Conservation (phyloP, 2,888 invertebrate genomes). For the Eurois occulta region DNA sequence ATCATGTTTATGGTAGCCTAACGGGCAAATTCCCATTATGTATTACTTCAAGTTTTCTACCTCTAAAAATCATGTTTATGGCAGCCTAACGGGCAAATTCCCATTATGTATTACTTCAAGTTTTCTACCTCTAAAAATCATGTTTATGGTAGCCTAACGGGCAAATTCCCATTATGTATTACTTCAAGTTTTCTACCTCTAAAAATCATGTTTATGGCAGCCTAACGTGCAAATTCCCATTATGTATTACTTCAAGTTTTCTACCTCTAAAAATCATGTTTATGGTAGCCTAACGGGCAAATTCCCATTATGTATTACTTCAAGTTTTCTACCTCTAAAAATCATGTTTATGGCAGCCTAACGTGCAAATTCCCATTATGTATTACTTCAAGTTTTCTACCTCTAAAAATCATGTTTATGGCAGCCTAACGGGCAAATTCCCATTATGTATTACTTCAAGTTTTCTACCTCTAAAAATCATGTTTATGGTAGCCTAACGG, state of each 20-base stretch:
- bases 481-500: too few species aligned
- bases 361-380: background rate
- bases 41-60: background rate
- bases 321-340: background rate
- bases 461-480: background rate
- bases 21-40: background rate
- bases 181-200: background rate
- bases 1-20: background rate
- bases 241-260: background rate
- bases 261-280: background rate
- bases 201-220: background rate
- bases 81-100: too few species aligned
- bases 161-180: background rate
- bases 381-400: background rate
- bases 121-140: background rate
- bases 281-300: too few species aligned
- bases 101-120: background rate
- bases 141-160: too few species aligned
- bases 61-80: background rate
- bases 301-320: background rate
- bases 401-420: background rate
- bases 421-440: too few species aligned
- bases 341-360: background rate
- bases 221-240: too few species aligned
- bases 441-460: background rate